These are phyloP conservation scores for Cercopithecus mitis DNA, from an alignment of 2,797 vertebrate genomes.

Conservation along the genomic window DNA sequence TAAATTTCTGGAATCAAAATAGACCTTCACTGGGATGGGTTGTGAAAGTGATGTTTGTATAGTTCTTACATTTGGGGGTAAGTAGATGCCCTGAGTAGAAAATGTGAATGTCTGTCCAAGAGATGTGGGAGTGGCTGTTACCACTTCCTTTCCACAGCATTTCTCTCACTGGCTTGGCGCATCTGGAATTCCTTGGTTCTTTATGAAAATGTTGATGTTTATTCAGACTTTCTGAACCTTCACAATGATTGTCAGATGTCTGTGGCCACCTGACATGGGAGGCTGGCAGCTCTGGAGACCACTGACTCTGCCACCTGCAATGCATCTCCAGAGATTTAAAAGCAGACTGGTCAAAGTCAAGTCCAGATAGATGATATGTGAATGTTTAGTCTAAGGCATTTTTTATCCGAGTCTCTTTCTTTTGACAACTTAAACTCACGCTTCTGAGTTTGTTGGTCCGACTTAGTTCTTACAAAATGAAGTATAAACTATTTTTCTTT, in stretches of 20 bases:
- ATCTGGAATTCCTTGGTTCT: slow-evolving; percentile 80
- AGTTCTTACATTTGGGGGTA: slow-evolving; percentile 49
- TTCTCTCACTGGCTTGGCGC: slow-evolving; percentile 49
- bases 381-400: slow-evolving; percentile 86
- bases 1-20: slow-evolving; percentile 60
- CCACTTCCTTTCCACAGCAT: slow-evolving; percentile 66
- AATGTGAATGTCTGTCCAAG: slow-evolving; percentile 52
- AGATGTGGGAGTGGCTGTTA: slow-evolving; percentile 73
- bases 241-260: slow-evolving; percentile 76
- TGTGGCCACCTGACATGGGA: slow-evolving; percentile 69
- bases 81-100: slow-evolving; percentile 50
- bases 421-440: slow-evolving; percentile 73
- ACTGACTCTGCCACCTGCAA: slow-evolving; percentile 65
- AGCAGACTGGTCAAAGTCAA: slow-evolving; percentile 63
- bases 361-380: slow-evolving; percentile 80
- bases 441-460: slow-evolving; percentile 17
- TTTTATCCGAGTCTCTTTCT: slow-evolving; percentile 77
- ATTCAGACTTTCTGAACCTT: slow-evolving; percentile 78
- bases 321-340: slow-evolving; percentile 72
- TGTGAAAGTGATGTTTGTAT: slow-evolving; percentile 63
- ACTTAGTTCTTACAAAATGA: slow-evolving; percentile 48
- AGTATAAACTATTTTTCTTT: slow-evolving; percentile 42
- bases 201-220: slow-evolving; percentile 81
- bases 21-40: background rate
- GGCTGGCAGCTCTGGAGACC: slow-evolving; percentile 68